These are phyloP conservation scores for Panagrolaimus sp. DNA, from an alignment of 1,140 invertebrate genomes.

Conservation along the genomic window DNA sequence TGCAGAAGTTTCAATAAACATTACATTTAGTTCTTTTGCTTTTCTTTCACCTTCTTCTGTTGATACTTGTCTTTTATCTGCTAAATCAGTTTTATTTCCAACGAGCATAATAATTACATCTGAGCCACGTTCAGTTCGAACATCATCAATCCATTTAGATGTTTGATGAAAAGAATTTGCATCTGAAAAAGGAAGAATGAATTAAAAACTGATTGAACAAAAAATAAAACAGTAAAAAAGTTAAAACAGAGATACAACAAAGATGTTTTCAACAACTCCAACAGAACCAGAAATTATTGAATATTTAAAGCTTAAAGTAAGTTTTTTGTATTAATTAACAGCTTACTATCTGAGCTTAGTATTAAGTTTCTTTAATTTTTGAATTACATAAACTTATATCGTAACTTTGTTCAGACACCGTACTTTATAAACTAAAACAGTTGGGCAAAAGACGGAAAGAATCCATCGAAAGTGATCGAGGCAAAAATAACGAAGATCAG, in stretches of 20 bases:
- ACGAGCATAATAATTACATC: slow-evolving; percentile 99
- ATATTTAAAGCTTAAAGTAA: neutral
- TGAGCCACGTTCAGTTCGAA: slow-evolving; percentile 92
- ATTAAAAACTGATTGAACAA: neutral
- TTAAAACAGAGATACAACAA: too few species aligned
- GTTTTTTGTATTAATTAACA: neutral
- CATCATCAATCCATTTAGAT: slow-evolving; percentile 99
- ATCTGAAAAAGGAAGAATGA: slow-evolving; percentile 23
- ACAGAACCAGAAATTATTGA: neutral
- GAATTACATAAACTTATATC: too few species aligned
- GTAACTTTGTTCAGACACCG: too few species aligned
- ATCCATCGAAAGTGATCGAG: too few species aligned
- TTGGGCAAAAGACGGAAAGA: too few species aligned
- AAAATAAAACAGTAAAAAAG: neutral
- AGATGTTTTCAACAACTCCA: too few species aligned
- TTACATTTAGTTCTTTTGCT: slow-evolving; percentile 96
- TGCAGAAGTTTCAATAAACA: slow-evolving; percentile 94
- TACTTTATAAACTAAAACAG: too few species aligned
- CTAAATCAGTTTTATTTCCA: slow-evolving; percentile 97
- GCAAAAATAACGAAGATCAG: too few species aligned
- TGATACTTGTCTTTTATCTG: slow-evolving; percentile 90
- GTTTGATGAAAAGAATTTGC: slow-evolving; percentile 98
- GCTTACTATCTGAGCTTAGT: too few species aligned
- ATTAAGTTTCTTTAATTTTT: neutral
- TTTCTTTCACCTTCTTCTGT: slow-evolving; percentile 96